Evolutionary conservation across 2,797 vertebrate genomes (phyloP), one percentile per base, ranked within the genome.

Genomic region (Caiman crocodilus): DNA sequence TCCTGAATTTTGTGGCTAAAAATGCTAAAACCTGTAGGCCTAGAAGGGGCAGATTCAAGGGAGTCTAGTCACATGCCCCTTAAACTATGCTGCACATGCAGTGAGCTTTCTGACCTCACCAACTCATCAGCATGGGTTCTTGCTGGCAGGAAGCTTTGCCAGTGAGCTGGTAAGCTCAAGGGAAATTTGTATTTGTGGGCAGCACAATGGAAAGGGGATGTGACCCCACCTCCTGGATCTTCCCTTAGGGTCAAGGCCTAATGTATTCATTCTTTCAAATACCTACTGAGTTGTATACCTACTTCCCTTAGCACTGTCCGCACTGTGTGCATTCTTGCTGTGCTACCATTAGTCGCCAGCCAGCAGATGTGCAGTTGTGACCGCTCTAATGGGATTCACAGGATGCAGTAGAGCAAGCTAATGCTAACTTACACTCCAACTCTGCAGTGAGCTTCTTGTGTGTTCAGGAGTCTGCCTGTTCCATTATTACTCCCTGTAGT

Each of bases 221-320:
- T 50, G 42, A 50, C 42, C 42, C 42, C 42, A 50, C 42, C 9
- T 50, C 42, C 42, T 50, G 42, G 42, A 50, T 50, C 42, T 50
- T 50, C 42, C 42, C 42, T 50, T 50, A 11, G 42, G 42, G 42
- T 50, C 42, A 50, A 50, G 57, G 77, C 58, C 69, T 85, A 75
- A 59, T 85, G 67, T 73, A 5, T 85, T 61, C 0, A 2, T 88
- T 69, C 58, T 21, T 60, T 74, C 55, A 28, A 28, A 30, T 60
- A 25, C 0, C 1, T 75, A 16, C 65, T 59, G 0, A 0, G 56
- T 58, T 56, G 25, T 89, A 28, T 0, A 20, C 82, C 77, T 59
- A 79, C 30, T 94, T 90, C 42, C 58, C 26, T 6, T 76, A 7
- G 84, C 79, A 26, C 75, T 82, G 65, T 90, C 77, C 91, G 56